phyloP scores from a whole-genome alignment of 2,797 vertebrate species.

The Enteromius viviparus region DNA sequence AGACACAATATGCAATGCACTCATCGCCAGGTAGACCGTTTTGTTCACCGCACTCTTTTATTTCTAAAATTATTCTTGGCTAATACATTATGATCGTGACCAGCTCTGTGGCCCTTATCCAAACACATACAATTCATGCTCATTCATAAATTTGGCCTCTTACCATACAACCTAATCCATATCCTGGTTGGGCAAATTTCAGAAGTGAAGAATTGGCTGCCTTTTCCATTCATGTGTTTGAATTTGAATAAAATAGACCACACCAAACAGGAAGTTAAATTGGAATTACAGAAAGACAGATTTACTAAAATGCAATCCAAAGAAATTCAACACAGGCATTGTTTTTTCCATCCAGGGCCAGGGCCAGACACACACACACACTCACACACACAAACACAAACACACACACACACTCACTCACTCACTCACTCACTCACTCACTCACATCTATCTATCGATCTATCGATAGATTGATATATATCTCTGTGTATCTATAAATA shows the following conservation, averaged over 20 bases:
- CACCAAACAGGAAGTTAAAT: neutral
- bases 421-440: too few relatives aligned
- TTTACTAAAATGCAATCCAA: neutral
- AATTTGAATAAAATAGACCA: neutral
- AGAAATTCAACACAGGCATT: neutral
- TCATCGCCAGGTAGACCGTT: constrained; percentile 12
- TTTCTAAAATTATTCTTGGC: constrained; percentile 34
- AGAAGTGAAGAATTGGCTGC: constrained; percentile 17
- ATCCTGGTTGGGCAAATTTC: neutral
- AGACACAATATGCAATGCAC: constrained; percentile 9
- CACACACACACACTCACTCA: too few relatives aligned
- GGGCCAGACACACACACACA: too few relatives aligned
- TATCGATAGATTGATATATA: too few relatives aligned
- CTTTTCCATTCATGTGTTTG: constrained; percentile 6
- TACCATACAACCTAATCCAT: constrained; percentile 23
- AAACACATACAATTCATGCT: constrained; percentile 24
- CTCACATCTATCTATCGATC: too few relatives aligned
- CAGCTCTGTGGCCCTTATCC: neutral
- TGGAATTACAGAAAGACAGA: neutral
- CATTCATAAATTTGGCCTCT: constrained; percentile 26
- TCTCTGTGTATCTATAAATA: neutral
- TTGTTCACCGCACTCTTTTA: constrained; percentile 17
- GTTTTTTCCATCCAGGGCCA: neutral
- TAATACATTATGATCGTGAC: constrained; percentile 31
- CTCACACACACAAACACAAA: too few relatives aligned